A percentile compares a stretch with the other conserved stretches of the same genome.
Conservation (phyloP, 2,113 vertebrate species). For the Nothoprocta perdicaria region DNA sequence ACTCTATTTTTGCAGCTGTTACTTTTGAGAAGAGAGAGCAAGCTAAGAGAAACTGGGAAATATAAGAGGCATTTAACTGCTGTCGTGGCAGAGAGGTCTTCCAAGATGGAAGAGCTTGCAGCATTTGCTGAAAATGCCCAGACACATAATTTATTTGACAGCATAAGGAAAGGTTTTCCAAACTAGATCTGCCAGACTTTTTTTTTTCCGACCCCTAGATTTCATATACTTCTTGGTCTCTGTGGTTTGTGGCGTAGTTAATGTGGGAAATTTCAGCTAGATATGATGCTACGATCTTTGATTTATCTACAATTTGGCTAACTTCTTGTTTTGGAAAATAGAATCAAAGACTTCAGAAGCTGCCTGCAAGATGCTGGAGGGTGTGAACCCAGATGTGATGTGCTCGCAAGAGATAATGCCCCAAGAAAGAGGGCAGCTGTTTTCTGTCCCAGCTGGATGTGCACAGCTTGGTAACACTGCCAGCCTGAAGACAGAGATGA, state of each 20-base stretch:
- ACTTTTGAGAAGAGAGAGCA: background rate
- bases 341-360: constrained; percentile 4
- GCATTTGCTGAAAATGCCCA: background rate
- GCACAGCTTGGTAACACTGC: background rate
- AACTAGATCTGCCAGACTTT: background rate
- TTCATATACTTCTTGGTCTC: background rate
- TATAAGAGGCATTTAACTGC: background rate
- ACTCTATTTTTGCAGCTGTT: background rate
- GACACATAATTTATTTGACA: background rate
- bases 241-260: background rate
- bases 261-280: background rate
- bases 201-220: background rate
- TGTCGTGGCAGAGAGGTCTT: background rate
- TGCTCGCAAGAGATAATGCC: background rate
- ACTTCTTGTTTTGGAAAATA: background rate
- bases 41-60: background rate
- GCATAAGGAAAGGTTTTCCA: background rate
- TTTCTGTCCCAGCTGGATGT: constrained; percentile 1
- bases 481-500: background rate
- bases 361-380: background rate
- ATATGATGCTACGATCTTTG: background rate
- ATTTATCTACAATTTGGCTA: background rate
- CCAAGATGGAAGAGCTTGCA: background rate
- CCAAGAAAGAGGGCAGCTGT: background rate
- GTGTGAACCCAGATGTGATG: background rate